Evolutionary conservation across 2,888 invertebrate species (phyloP), one percentile per base, ranked within the genome.

Genomic region (Polylopha cassiicola): DNA sequence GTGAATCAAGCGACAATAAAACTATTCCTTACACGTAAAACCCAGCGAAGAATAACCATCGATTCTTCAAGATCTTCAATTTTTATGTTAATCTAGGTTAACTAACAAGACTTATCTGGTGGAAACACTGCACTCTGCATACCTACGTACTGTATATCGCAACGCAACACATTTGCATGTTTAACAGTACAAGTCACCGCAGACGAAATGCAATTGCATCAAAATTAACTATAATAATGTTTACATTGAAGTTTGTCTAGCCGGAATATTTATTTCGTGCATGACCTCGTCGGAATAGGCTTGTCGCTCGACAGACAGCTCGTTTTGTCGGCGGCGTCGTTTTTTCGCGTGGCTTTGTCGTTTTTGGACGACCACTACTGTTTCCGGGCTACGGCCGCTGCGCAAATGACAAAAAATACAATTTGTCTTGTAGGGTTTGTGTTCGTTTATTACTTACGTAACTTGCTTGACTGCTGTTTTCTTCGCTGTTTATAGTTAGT

Each of bases 271-370:
- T 23, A 38, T 24, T 28, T 20, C 9, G 21, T 16, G 15, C 30
- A 24, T 37, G 24, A 31, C 36, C 31, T 17, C 28, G 32, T 37
- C 37, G 42, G 47, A 47, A 37, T 52, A 55, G 53, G 48, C 53
- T 55, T 58, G 58, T 57, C 64, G 50, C 57, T 61, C 64, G 59
- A 58, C 59, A 56, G 65, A 56, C 64, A 46, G 50, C 56, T 56
- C 58, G 63, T 65, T 62, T 56, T 53, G 61, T 72, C 64, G 61
- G 65, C 56, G 65, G 58, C 53, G 60, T 59, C 60, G 68, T 76
- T 74, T 77, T 76, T 74, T 66, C 65, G 64, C 49, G 50, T 51
- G 60, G 61, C 69, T 73, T 74, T 70, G 74, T 74, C 70, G 70
- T 73, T 73, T 76, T 72, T 54, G 58, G 63, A 58, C 58, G 62